A percentile compares a stretch with the other conserved stretches of the same genome.
Evolutionary conservation across 92 coral and sea anemone species (phyloP).

Genomic region (Phenganax subtilis): DNA sequence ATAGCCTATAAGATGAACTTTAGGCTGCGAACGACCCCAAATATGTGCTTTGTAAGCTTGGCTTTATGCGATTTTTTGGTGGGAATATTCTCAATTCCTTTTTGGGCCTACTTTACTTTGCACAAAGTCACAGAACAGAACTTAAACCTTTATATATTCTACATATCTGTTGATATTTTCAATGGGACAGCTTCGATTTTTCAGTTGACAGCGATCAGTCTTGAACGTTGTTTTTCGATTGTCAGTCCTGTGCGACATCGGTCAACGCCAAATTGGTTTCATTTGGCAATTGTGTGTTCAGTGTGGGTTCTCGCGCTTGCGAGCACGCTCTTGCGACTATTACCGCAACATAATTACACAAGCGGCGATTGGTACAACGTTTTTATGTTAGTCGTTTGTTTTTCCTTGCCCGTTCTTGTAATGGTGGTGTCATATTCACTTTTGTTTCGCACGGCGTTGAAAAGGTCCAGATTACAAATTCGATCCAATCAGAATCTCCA

Average conservation of each 20-base stretch:
- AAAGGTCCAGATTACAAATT: slow-evolving; percentile 39
- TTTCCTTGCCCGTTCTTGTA: slow-evolving; percentile 60
- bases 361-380: slow-evolving; percentile 58
- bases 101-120: slow-evolving; percentile 60
- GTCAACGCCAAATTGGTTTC: slow-evolving; percentile 51
- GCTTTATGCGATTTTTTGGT: slow-evolving; percentile 72
- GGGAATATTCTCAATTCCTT: slow-evolving; percentile 74
- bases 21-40: slow-evolving; percentile 68
- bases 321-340: slow-evolving; percentile 63
- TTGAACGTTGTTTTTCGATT: slow-evolving; percentile 80
- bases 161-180: slow-evolving; percentile 70
- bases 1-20: slow-evolving; percentile 64
- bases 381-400: slow-evolving; percentile 68
- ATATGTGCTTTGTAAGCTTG: slow-evolving; percentile 63
- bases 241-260: slow-evolving; percentile 77
- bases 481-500: slow-evolving; percentile 49
- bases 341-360: slow-evolving; percentile 55
- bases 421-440: slow-evolving; percentile 61
- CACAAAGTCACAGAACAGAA: slow-evolving; percentile 24
- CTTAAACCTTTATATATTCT: slow-evolving; percentile 51
- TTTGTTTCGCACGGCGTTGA: slow-evolving; percentile 51
- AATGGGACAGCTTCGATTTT: slow-evolving; percentile 78
- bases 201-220: slow-evolving; percentile 74
- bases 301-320: slow-evolving; percentile 70
- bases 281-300: slow-evolving; percentile 56